phyloP scores from a whole-genome alignment of 1,140 invertebrate species.

The Papilio polyxenes region DNA sequence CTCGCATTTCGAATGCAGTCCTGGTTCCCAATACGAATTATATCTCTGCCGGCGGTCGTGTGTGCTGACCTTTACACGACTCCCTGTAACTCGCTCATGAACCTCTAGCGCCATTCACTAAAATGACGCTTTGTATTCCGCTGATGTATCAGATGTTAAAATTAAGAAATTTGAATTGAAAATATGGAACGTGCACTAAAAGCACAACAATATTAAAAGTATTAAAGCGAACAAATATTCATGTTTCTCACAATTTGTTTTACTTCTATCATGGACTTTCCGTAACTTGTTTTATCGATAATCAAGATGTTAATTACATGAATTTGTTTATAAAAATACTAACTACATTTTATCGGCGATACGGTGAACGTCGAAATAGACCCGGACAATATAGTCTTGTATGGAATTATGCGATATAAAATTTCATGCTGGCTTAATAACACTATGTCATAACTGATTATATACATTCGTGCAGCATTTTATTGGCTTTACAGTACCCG shows the following conservation, averaged over 20 bases:
- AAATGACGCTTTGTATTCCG: constrained; percentile 42
- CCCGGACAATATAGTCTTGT: background rate
- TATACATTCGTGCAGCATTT: constrained; percentile 30
- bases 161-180: background rate
- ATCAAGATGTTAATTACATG: background rate
- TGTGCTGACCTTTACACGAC: constrained; percentile 59
- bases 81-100: constrained; percentile 54
- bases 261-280: too few species aligned
- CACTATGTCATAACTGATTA: constrained; percentile 15
- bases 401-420: background rate
- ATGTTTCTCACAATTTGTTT: too few species aligned
- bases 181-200: background rate
- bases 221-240: too few species aligned
- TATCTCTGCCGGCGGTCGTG: constrained; percentile 60
- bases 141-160: background rate
- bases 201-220: background rate
- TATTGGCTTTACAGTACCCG: constrained; percentile 37
- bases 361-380: background rate
- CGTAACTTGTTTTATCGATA: too few species aligned
- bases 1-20: constrained; percentile 42
- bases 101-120: constrained; percentile 43
- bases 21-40: constrained; percentile 56
- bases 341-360: background rate
- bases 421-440: constrained; percentile 12
- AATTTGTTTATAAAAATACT: background rate